Conservation (phyloP, 2,888 invertebrate genomes). For the Drosophila melanocephala region DNA sequence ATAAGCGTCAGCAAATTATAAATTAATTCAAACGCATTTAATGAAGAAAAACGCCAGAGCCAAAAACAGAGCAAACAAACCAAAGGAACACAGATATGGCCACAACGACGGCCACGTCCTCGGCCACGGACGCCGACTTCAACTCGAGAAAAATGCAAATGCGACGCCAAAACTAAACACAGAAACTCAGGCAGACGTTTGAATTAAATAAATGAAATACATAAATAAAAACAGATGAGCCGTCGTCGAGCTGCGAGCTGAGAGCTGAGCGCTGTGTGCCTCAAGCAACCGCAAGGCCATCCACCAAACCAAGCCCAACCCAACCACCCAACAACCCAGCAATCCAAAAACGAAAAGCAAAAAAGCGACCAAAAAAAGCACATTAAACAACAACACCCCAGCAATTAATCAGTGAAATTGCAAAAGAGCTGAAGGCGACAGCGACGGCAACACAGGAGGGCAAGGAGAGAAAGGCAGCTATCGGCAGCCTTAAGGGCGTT, state of each 20-base stretch:
- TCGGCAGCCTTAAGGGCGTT: conserved; percentile 26
- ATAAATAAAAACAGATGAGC: conserved; percentile 68
- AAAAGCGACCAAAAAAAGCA: conserved; percentile 41
- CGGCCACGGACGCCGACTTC: conserved; percentile 8
- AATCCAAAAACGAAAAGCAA: conserved; percentile 22
- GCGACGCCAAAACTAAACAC: conserved; percentile 55
- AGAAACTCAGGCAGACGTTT: conserved; percentile 59
- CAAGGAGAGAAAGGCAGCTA: conserved; percentile 5
- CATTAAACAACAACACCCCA: conserved; percentile 53
- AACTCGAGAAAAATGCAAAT: conserved; percentile 63
- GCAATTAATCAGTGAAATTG: conserved; percentile 74
- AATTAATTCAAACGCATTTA: conserved; percentile 80
- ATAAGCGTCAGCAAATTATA: conserved; percentile 81
- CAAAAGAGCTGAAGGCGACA: conserved; percentile 58
- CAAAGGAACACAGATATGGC: conserved; percentile 7
- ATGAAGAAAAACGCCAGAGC: conserved; percentile 70
- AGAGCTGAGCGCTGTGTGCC: conserved; percentile 15
- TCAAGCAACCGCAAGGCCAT: conserved; percentile 47
- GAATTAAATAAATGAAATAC: conserved; percentile 80
- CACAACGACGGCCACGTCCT: not conserved
- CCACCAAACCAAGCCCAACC: conserved; percentile 13
- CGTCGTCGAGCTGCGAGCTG: conserved; percentile 24
- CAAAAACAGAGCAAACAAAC: conserved; percentile 52
- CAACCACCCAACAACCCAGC: conserved; percentile 7
- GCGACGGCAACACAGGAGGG: conserved; percentile 19